phyloP scores from a whole-genome alignment of 1,140 invertebrate species.

The Condylostylus longicornis region DNA sequence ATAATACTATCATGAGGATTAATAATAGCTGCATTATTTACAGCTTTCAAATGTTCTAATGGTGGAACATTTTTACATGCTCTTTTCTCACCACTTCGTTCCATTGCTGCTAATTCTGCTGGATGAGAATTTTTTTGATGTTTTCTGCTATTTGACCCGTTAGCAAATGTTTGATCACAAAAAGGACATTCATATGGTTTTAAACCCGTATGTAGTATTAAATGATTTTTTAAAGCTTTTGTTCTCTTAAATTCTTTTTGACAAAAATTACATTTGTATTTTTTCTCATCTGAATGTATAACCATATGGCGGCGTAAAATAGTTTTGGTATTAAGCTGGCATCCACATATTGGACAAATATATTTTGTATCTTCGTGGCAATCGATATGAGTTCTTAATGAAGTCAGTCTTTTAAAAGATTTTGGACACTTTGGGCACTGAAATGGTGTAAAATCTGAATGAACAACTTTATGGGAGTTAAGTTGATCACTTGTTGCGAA shows the following conservation, averaged over 20 bases:
- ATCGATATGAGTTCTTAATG: slow-evolving; percentile 29
- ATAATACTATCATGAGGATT: too few species aligned
- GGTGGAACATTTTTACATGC: slow-evolving; percentile 18
- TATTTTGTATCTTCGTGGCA: slow-evolving; percentile 32
- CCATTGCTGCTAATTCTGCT: slow-evolving; percentile 20
- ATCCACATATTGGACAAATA: slow-evolving; percentile 31
- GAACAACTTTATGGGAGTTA: slow-evolving; percentile 35
- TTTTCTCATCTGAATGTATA: slow-evolving; percentile 32
- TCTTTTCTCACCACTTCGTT: slow-evolving; percentile 9
- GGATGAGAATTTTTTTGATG: slow-evolving; percentile 31
- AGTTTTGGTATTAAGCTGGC: slow-evolving; percentile 33
- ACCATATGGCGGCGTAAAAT: slow-evolving; percentile 35
- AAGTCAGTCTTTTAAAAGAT: slow-evolving; percentile 31
- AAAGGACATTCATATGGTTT: slow-evolving; percentile 30
- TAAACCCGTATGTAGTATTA: slow-evolving; percentile 26
- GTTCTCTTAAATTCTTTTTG: slow-evolving; percentile 12
- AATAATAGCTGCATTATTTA: too few species aligned
- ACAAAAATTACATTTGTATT: slow-evolving; percentile 28
- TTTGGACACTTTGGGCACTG: slow-evolving; percentile 33
- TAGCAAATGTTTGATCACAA: slow-evolving; percentile 31
- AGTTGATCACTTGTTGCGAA: slow-evolving; percentile 34
- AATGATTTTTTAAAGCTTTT: slow-evolving; percentile 25
- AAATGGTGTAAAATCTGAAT: slow-evolving; percentile 35
- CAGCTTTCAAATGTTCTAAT: slow-evolving; percentile 22
- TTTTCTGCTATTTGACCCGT: slow-evolving; percentile 30